These are phyloP conservation scores for Triplophysa yarkandensis DNA, from an alignment of 2,797 vertebrate genomes.

Conservation along the genomic window DNA sequence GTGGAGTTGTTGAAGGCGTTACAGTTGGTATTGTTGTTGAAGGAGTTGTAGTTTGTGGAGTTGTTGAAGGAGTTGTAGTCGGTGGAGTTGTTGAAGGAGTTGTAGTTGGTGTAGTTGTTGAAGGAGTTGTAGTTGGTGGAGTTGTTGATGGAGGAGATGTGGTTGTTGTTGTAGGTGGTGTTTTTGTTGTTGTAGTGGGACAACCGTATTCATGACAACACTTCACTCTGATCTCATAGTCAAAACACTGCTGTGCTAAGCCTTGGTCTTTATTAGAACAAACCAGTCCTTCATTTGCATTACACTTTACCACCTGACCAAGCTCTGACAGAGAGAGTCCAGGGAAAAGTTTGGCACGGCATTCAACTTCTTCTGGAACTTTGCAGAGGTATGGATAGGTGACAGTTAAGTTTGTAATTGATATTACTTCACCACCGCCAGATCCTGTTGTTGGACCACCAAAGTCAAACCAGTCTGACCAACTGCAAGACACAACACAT, in stretches of 20 bases:
- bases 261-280: constrained; percentile 37
- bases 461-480: constrained; percentile 48
- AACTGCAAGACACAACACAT: constrained; percentile 31
- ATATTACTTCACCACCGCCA: constrained; percentile 53
- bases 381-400: constrained; percentile 11
- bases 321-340: constrained; percentile 27
- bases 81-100: not conserved
- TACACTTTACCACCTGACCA: constrained; percentile 43
- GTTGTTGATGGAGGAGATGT: not conserved
- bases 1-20: too few relatives aligned
- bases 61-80: not conserved
- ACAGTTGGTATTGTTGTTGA: not conserved
- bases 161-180: not conserved
- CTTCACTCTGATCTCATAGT: constrained; percentile 42
- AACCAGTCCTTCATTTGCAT: constrained; percentile 19
- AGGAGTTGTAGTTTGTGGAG: not conserved
- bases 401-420: constrained; percentile 50
- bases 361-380: constrained; percentile 16
- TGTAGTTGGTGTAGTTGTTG: not conserved
- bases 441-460: constrained; percentile 43
- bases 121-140: not conserved
- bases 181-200: not conserved
- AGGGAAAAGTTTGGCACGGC: constrained; percentile 44
- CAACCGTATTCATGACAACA: constrained; percentile 46
- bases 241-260: constrained; percentile 28